Conservation (phyloP, 1,140 invertebrate species). For the Penaeus indicus region DNA sequence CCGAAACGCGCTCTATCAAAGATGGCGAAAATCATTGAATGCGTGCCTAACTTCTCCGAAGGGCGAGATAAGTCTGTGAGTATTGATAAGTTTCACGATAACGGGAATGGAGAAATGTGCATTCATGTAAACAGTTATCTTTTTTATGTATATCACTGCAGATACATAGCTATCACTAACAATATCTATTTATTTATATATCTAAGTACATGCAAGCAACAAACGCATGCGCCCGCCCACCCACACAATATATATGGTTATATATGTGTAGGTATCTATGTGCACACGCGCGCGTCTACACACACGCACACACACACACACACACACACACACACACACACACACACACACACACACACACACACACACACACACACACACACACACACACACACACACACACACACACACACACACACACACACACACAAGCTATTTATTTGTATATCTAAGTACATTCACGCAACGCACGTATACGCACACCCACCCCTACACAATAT, state of each 20-base stretch:
- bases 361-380: no score
- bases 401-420: no score
- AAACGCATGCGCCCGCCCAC: no score
- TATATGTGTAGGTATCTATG: neutral
- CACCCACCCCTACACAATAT: neutral
- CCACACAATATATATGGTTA: no score
- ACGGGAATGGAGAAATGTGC: neutral
- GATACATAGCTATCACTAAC: no score
- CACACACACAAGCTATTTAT: no score
- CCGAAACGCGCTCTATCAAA: neutral
- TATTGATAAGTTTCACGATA: neutral
- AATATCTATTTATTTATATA: neutral
- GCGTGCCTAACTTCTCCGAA: slow-evolving; percentile 51
- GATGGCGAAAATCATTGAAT: slow-evolving; percentile 51
- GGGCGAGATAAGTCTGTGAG: slow-evolving; percentile 53
- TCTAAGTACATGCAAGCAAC: neutral
- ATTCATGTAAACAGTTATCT: no score
- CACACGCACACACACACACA: no score
- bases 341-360: no score
- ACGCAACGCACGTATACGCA: slow-evolving; percentile 41
- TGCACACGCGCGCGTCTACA: neutral
- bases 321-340: no score
- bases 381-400: no score
- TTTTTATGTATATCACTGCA: neutral
- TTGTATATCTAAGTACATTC: neutral